These are phyloP conservation scores for Rhodophaea formosa DNA, from an alignment of 2,888 invertebrate species.

Conservation along the genomic window DNA sequence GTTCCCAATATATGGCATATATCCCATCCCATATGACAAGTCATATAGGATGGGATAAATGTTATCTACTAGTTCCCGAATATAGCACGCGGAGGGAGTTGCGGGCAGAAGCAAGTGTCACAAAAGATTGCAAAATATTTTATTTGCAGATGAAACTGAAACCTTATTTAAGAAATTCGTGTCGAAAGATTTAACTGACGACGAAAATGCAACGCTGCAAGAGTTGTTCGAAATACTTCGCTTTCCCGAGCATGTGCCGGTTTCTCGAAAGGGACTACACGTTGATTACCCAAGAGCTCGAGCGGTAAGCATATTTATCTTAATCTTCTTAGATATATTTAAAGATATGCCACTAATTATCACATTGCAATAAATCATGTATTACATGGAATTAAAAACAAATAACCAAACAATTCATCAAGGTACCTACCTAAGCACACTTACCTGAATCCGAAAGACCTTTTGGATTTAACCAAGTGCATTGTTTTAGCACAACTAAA, in stretches of 20 bases:
- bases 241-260: constrained; percentile 26
- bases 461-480: no score
- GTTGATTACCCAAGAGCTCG: constrained; percentile 37
- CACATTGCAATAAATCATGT: background rate
- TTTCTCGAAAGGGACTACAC: constrained; percentile 24
- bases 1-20: no score
- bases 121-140: no score
- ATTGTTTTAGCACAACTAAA: no score
- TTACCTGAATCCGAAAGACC: no score
- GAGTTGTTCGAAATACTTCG: constrained; percentile 20
- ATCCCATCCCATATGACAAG: no score
- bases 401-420: no score
- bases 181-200: constrained; percentile 17
- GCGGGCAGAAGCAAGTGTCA: no score
- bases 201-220: constrained; percentile 16
- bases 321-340: background rate
- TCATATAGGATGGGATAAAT: no score
- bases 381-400: background rate
- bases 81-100: no score
- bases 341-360: background rate
- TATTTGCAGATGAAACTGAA: constrained; percentile 20
- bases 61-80: no score
- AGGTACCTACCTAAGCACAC: no score
- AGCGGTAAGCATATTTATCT: constrained; percentile 38
- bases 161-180: constrained; percentile 21